A percentile compares a stretch with the other conserved stretches of the same genome.
Evolutionary conservation across 2,888 invertebrate genomes (phyloP).

Genomic region (Chrysotoxum bicinctum): DNA sequence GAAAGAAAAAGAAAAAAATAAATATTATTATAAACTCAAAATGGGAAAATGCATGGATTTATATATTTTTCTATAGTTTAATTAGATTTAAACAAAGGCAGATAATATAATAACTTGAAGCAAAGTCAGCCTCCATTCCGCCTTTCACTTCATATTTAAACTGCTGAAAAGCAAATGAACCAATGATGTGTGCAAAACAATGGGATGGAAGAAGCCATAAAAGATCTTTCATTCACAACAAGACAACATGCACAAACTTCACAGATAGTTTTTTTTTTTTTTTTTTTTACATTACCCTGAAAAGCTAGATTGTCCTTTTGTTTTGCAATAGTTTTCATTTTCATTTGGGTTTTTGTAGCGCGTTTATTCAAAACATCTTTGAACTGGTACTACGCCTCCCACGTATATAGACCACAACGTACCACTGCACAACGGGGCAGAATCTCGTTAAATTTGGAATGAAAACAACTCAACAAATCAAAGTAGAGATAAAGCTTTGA

Average conservation of each 20-base stretch:
- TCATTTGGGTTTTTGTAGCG: conserved; percentile 41
- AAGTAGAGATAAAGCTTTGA: not conserved
- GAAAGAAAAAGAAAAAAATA: conserved; percentile 22
- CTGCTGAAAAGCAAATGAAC: conserved; percentile 26
- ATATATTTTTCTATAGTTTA: conserved; percentile 46
- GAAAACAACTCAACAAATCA: not conserved
- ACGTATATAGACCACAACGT: conserved; percentile 37
- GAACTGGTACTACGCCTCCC: conserved; percentile 36
- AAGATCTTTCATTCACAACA: conserved; percentile 43
- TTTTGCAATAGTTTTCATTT: conserved; percentile 55
- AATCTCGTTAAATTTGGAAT: not conserved
- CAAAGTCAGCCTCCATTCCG: conserved; percentile 46
- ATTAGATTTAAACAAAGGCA: conserved; percentile 29
- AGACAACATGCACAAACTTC: conserved; percentile 39
- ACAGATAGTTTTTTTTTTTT: conserved; percentile 7
- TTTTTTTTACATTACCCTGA: conserved; percentile 47
- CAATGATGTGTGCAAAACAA: conserved; percentile 64
- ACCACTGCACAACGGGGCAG: not conserved
- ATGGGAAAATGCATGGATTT: conserved; percentile 18
- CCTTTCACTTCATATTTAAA: conserved; percentile 49
- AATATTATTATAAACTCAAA: conserved; percentile 19
- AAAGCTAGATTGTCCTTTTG: conserved; percentile 60
- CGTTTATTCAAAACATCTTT: conserved; percentile 14
- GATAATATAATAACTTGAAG: conserved; percentile 25
- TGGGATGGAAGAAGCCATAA: conserved; percentile 55